phyloP scores from a whole-genome alignment of 2,888 invertebrate species.

The Hypsopygia costalis region DNA sequence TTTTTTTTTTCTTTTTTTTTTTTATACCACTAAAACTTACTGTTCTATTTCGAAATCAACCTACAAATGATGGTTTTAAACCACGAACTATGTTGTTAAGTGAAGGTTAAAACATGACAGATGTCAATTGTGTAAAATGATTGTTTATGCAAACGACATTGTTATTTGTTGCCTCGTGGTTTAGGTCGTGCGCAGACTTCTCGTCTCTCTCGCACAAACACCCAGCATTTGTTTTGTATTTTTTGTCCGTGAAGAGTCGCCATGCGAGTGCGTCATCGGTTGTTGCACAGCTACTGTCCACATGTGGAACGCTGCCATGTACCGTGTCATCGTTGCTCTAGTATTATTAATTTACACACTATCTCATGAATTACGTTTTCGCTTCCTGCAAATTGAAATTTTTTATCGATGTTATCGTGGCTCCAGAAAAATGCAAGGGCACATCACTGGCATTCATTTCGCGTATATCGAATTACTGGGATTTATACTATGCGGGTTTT shows the following conservation, averaged over 20 bases:
- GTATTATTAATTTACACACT: not conserved
- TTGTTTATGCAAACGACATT: not conserved
- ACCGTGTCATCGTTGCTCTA: not conserved
- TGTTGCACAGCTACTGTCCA: constrained; percentile 33
- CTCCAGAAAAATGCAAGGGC: not conserved
- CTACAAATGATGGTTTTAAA: too few relatives aligned
- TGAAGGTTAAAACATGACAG: not conserved
- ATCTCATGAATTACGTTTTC: constrained; percentile 1
- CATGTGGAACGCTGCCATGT: constrained; percentile 22
- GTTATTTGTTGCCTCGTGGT: not conserved
- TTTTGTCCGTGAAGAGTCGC: not conserved
- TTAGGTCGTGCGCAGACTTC: not conserved
- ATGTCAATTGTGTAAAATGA: not conserved
- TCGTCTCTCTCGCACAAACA: constrained; percentile 3
- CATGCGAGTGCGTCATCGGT: constrained; percentile 32
- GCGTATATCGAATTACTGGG: constrained; percentile 1
- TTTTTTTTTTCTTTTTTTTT: too few relatives aligned
- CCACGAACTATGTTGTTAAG: too few relatives aligned
- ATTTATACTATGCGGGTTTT: constrained; percentile 7
- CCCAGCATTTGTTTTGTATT: constrained; percentile 14
- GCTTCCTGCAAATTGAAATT: not conserved
- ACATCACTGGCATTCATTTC: not conserved
- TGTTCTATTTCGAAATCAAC: too few relatives aligned
- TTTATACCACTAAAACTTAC: too few relatives aligned
- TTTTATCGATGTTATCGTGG: not conserved